phyloP scores from a whole-genome alignment of 2,797 vertebrate species.

The Protonibea diacanthus region DNA sequence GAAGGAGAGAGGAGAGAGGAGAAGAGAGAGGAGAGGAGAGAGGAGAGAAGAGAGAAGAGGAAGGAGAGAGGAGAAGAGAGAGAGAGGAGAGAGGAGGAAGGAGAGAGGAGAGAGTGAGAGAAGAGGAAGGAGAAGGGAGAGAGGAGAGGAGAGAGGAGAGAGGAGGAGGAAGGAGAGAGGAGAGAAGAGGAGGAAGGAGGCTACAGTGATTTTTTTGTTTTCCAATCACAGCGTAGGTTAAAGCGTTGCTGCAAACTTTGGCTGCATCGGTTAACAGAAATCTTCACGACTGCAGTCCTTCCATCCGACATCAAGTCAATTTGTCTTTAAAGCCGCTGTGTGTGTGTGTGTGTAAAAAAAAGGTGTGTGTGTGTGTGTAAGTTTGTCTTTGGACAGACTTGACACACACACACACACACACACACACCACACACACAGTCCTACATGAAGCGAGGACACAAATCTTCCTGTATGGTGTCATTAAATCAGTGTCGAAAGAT shows the following conservation, averaged over 20 bases:
- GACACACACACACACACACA: background rate
- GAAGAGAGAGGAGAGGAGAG: too few relatives aligned
- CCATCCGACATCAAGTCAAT: background rate
- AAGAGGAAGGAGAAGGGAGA: rapidly evolving
- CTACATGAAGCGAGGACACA: too few relatives aligned
- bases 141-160: too few relatives aligned
- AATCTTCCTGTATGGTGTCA: background rate
- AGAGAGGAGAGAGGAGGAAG: rapidly evolving
- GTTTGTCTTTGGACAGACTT: background rate
- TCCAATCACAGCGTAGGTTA: too few relatives aligned
- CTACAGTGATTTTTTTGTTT: background rate
- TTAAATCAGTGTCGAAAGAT: background rate
- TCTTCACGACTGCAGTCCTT: background rate
- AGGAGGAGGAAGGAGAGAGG: too few relatives aligned
- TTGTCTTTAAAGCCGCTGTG: conserved; percentile 4
- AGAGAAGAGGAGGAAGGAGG: background rate
- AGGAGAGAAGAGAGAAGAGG: too few relatives aligned
- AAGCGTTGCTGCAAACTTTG: background rate
- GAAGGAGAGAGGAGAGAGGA: too few relatives aligned
- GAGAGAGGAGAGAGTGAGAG: too few relatives aligned
- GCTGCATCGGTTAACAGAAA: background rate
- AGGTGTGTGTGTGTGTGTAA: background rate
- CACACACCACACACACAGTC: too few relatives aligned
- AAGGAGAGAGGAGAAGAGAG: rapidly evolving
- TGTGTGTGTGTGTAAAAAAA: conserved; percentile 12